Percentiles rank a stretch among this genome's conserved stretches.
These are phyloP conservation scores for Liolophura sinensis DNA, from an alignment of 1,140 invertebrate genomes.

Conservation along the genomic window DNA sequence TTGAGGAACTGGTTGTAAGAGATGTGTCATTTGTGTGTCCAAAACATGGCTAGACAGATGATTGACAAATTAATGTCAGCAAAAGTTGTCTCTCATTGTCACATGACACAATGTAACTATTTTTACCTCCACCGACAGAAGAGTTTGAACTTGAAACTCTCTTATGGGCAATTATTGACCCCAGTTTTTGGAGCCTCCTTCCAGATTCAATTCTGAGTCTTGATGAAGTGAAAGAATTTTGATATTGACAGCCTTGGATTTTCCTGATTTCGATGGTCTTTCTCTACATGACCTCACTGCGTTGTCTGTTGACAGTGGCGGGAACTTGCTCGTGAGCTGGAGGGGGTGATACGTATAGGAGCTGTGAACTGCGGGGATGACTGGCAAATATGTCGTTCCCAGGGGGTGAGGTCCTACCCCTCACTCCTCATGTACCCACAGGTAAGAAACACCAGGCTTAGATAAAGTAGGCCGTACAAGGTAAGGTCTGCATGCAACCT, in stretches of 20 bases:
- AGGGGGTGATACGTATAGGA: constrained; percentile 74
- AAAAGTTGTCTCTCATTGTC: no score
- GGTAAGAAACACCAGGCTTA: constrained; percentile 37
- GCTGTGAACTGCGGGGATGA: constrained; percentile 83
- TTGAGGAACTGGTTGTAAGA: no score
- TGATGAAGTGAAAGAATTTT: not conserved
- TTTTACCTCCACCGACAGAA: no score
- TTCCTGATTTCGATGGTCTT: not conserved
- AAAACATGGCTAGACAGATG: no score
- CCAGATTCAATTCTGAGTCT: not conserved
- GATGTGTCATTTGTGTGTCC: no score
- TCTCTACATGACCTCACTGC: not conserved
- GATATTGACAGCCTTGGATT: not conserved
- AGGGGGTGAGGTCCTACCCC: constrained; percentile 72
- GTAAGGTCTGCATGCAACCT: no score
- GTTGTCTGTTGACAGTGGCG: constrained; percentile 68
- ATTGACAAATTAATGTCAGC: no score
- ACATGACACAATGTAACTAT: no score
- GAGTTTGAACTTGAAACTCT: no score
- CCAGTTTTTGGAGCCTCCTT: no score
- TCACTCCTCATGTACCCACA: constrained; percentile 68
- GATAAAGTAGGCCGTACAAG: no score
- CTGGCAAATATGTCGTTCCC: constrained; percentile 69
- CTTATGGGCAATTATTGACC: no score
- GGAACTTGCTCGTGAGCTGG: constrained; percentile 72